A percentile compares a stretch with the other conserved stretches of the same genome.
Evolutionary conservation across 2,888 invertebrate genomes (phyloP).

Genomic region (Ormyrus nitidulus): DNA sequence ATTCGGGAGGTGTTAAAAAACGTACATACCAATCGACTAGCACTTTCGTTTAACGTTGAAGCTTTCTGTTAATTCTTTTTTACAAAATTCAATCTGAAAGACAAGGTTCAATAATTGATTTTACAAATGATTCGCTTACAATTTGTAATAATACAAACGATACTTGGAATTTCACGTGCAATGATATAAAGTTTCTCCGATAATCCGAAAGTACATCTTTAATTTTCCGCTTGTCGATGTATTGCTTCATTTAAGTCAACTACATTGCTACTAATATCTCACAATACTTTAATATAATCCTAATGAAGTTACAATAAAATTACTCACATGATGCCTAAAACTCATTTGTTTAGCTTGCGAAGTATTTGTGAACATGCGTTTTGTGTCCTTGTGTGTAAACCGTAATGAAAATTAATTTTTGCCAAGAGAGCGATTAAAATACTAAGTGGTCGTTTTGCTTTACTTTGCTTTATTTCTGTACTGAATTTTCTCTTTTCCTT

Average conservation of each 20-base stretch:
- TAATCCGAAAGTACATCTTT: constrained; percentile 27
- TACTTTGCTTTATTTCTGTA: too few species aligned
- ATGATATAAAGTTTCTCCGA: constrained; percentile 38
- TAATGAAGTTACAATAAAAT: constrained; percentile 26
- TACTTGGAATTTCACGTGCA: constrained; percentile 26
- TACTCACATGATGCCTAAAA: constrained; percentile 31
- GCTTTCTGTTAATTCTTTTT: constrained; percentile 8
- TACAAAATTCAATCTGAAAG: constrained; percentile 53
- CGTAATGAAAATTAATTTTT: constrained; percentile 16
- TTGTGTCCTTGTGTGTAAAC: neutral
- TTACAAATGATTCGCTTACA: constrained; percentile 50
- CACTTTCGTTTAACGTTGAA: constrained; percentile 39
- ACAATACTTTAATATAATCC: constrained; percentile 29
- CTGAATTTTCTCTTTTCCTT: constrained; percentile 1
- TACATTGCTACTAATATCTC: constrained; percentile 39
- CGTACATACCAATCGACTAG: constrained; percentile 44
- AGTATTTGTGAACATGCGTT: neutral
- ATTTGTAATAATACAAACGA: constrained; percentile 31
- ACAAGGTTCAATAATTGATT: constrained; percentile 47
- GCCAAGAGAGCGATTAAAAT: constrained; percentile 24
- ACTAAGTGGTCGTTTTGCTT: constrained; percentile 37
- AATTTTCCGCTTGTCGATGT: constrained; percentile 37
- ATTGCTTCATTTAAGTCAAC: constrained; percentile 52
- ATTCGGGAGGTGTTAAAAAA: constrained; percentile 48
- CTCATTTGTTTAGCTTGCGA: neutral